Base-by-base conservation (phyloP, 2,888 invertebrate species). In the Torymus tubicola region DNA sequence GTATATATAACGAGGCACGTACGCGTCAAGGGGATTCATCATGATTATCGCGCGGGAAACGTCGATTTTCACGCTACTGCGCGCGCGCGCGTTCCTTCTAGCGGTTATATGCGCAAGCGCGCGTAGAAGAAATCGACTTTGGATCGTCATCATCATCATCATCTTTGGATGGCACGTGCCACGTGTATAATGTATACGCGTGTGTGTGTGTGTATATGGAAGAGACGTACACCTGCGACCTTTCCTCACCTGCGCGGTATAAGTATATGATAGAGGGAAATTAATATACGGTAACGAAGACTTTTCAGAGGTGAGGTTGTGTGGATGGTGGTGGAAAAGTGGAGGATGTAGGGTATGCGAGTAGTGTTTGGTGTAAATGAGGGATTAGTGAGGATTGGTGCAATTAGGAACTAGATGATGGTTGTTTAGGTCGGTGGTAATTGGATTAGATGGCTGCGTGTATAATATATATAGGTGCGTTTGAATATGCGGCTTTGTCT, bases 31-130 rank as follows among this genome's bases (percentile, higher is more conserved):
- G 42, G 42, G 10, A 1, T 21, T 21, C 21, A 21, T 21, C 21
- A 2, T 42, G 8, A 42, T 42, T 8, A 42, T 24, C 31, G 16
- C 4, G 31, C 61, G 73, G 69, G 69, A 72, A 79, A 64, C 31
- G 73, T 74, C 74, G 61, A 79, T 79, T 74, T 74, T 63, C 69
- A 79, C 74, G 73, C 16, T 52, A 14, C 31, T n/a, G 13, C 63
- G 63, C 52, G 42, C 42, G 42, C 42, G 42, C 16, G 13, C 63
- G 63, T 63, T 31, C 61, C 12, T 63, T 24, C 61, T 13, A 24
- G 4, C 21, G 21, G 16, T 2, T 60, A 18, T 60, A 64, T 2
- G 13, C 63, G 63, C 52, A 42, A 8, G 8, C 42, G 42, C 16
- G 18, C 65, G 12, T n/a, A 14, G 18, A 50, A 60, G 50, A 70